Percentiles rank a stretch among this genome's conserved stretches.
These are phyloP conservation scores for Fopius arisanus DNA, from an alignment of 1,140 invertebrate species.

Conservation along the genomic window DNA sequence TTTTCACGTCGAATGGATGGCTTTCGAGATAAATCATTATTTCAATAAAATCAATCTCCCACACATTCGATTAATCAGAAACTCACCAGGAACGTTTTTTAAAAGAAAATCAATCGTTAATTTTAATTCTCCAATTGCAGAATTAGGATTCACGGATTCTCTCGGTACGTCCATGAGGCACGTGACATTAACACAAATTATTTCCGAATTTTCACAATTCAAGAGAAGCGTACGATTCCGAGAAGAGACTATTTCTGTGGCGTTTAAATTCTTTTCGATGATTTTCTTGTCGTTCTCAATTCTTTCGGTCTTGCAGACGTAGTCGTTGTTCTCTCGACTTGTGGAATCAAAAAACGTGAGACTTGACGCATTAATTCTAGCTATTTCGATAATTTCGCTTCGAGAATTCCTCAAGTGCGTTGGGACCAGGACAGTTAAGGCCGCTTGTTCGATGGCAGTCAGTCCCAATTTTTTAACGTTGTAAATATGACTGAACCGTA, in stretches of 20 bases:
- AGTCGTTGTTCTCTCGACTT: neutral
- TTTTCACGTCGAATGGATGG: no score
- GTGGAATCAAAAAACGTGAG: neutral
- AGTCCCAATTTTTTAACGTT: conserved; percentile 59
- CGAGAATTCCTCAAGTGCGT: conserved; percentile 34
- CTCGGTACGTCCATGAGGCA: neutral
- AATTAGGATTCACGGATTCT: neutral
- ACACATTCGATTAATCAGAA: neutral
- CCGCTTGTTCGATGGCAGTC: conserved; percentile 53
- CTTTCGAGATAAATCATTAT: no score
- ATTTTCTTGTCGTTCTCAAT: neutral
- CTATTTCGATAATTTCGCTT: conserved; percentile 39
- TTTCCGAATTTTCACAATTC: neutral
- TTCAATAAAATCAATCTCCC: neutral
- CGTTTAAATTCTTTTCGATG: neutral
- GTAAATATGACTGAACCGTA: conserved; percentile 49
- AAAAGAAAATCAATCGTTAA: neutral
- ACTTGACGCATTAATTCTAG: conserved; percentile 43
- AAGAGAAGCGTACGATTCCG: neutral
- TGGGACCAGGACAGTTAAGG: conserved; percentile 49
- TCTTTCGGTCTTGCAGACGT: neutral
- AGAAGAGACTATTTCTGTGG: neutral
- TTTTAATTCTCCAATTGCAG: neutral
- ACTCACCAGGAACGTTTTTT: neutral
- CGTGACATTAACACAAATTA: neutral